Percentiles rank a stretch among this genome's conserved stretches.
These are phyloP conservation scores for Bombylius discolor DNA, from an alignment of 2,888 invertebrate species.

Conservation along the genomic window DNA sequence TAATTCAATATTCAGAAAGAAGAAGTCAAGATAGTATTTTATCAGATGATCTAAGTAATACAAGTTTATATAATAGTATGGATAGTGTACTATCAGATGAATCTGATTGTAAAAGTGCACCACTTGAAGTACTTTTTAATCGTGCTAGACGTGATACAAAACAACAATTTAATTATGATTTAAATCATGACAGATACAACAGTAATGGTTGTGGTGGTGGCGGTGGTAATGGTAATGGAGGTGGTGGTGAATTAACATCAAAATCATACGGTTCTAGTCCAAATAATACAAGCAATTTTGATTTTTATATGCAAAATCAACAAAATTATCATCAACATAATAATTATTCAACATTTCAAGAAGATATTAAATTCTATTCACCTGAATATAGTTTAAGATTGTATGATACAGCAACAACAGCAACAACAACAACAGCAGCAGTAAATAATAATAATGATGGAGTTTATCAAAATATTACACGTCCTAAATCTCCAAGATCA, in stretches of 20 bases:
- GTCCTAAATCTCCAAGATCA: slow-evolving; percentile 3
- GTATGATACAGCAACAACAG: neutral
- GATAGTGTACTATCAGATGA: slow-evolving; percentile 73
- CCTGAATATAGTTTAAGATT: neutral
- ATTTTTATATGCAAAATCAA: slow-evolving; percentile 39
- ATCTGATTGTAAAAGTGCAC: slow-evolving; percentile 66
- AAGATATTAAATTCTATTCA: neutral
- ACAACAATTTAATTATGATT: neutral
- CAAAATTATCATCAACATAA: neutral
- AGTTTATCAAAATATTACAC: slow-evolving; percentile 15
- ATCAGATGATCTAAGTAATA: slow-evolving; percentile 55
- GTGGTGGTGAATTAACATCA: slow-evolving; percentile 27
- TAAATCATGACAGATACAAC: neutral
- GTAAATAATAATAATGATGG: slow-evolving; percentile 32
- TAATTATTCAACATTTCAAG: neutral
- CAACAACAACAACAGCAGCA: slow-evolving; percentile 23
- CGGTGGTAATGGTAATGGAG: slow-evolving; percentile 34
- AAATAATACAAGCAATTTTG: slow-evolving; percentile 43
- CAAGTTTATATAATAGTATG: slow-evolving; percentile 58
- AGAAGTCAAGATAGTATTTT: slow-evolving; percentile 66
- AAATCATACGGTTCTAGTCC: slow-evolving; percentile 54
- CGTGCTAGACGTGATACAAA: slow-evolving; percentile 4
- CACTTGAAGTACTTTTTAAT: slow-evolving; percentile 55
- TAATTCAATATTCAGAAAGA: slow-evolving; percentile 45
- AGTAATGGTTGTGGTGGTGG: slow-evolving; percentile 25